Evolutionary conservation across 1,140 invertebrate genomes (phyloP).

Genomic region (Tigriopus japonicus): DNA sequence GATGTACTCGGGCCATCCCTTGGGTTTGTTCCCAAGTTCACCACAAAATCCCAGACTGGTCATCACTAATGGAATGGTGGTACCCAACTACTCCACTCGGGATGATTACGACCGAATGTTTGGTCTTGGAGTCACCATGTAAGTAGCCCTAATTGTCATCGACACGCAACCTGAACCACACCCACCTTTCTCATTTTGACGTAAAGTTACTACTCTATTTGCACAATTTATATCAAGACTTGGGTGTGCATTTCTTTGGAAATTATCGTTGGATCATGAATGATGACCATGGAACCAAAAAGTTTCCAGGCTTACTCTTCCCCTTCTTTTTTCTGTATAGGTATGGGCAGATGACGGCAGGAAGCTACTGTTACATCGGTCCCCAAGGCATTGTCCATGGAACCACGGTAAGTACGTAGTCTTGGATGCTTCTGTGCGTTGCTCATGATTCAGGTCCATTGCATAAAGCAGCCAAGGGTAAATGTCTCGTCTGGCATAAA

Average conservation of each 20-base stretch:
- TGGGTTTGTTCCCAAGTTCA: slow-evolving; percentile 40
- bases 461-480: no score
- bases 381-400: slow-evolving; percentile 29
- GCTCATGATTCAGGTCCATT: no score
- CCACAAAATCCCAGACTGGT: slow-evolving; percentile 35
- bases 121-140: slow-evolving; percentile 42
- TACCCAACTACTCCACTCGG: slow-evolving; percentile 43
- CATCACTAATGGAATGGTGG: slow-evolving; percentile 49
- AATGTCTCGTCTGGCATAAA: no score
- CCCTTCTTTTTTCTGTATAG: slow-evolving; percentile 17
- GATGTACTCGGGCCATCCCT: slow-evolving; percentile 45
- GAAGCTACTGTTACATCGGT: slow-evolving; percentile 48
- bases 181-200: no score
- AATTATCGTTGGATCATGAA: no score
- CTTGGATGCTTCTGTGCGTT: no score
- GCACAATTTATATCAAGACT: no score
- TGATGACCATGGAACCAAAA: neutral
- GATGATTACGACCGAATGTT: slow-evolving; percentile 35
- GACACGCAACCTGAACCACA: no score
- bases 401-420: neutral
- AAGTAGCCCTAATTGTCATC: no score
- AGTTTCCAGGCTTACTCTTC: slow-evolving; percentile 5
- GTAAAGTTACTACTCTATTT: no score
- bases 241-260: no score
- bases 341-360: slow-evolving; percentile 38